Base-by-base conservation (phyloP, 2,888 invertebrate species). In the Synanthedon formicaeformis region DNA sequence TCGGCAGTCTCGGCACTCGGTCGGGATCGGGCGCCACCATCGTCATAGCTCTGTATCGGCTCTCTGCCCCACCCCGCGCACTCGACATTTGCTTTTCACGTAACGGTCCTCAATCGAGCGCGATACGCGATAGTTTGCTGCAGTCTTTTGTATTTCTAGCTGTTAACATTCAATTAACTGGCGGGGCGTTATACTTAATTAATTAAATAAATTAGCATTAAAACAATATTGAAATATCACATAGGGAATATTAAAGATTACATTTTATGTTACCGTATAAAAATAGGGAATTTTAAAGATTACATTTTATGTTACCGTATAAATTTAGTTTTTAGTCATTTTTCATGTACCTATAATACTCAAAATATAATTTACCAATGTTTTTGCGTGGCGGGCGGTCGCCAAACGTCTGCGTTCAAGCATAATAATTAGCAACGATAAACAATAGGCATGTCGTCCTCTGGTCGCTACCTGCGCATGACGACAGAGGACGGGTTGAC, bases 71-170 rank as follows among this genome's bases (percentile, higher is more conserved):
- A 76, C 82, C 83, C 78, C 81, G 76, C 78, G 67, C 77, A 74
- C 77, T 82, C 78, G 71, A 75, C 81, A 81, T 85, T 34, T 34
- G 34, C 34, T 34, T 86, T 79, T 85, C 84, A 85, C 84, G 86
- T 86, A 87, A 87, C 87, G 87, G 86, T 88, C 81, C 78, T 82
- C 83, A 86, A 87, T 85, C 84, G 85, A 86, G 87, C 86, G 86
- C 84, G 79, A 79, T 85, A 81, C 82, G 34, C 79, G 83, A 77
- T 74, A 78, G 71, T 75, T 71, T 67, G 81, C 77, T 75, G 80
- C 41, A 49, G 23, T 49, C 18, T 18, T 49, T 49, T 49, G 49
- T 18, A 49, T 49, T 49, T 16, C 49, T 49, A 16, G 49, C 23
- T 34, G 34, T 34, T 34, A 14, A 49, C 23, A 49, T 49, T 49